Evolutionary conservation across 92 coral and sea anemone species (phyloP), one percentile per base, ranked within the genome.

Genomic region (Zoanthus sansibaricus): DNA sequence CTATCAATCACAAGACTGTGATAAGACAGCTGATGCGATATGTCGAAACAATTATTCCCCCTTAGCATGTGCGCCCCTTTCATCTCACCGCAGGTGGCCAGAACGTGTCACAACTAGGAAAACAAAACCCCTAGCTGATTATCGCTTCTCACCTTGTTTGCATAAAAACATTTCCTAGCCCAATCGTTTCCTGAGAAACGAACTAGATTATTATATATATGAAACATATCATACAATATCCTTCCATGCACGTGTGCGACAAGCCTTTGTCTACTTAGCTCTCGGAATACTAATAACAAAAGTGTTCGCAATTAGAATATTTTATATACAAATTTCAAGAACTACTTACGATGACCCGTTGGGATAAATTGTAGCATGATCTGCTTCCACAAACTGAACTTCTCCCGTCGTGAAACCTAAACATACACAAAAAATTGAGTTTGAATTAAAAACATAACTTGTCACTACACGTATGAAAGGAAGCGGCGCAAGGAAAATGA

Each of bases 361-460:
- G 20, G 99, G 91, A 79, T 90, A 97, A 58, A 97, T 86, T 17
- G 92, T 78, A 25, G 96, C 82, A 87, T 94, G 98, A 61, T 97
- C 99, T 61, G 97, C 93, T 86, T 97, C 99, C 5, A 97, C 99
- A 67, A 88, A 97, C 84, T 95, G 99, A 31, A 95, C 99, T 82
- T 97, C 99, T 31, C 97, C 88, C 51, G 96, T 89, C 18, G 94
- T 86, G 87, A 97, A 97, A 87, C 99, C 99, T 97, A 86, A 79
- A 67, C 21, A 66, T 61, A 88, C 58, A 82, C 74, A 72, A 88
- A 72, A 83, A 69, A 16, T 52, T 2, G 54, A 47, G 18, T 56
- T 21, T 21, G 37, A 2, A 31, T 68, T 64, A 51, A 32, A 72
- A 11, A 76, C 9, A 12, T 9, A 16, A 55, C 64, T 33, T 44